Evolutionary conservation across 2,888 invertebrate species (phyloP), one percentile per base, ranked within the genome.

Genomic region (Neoscelio sp.): DNA sequence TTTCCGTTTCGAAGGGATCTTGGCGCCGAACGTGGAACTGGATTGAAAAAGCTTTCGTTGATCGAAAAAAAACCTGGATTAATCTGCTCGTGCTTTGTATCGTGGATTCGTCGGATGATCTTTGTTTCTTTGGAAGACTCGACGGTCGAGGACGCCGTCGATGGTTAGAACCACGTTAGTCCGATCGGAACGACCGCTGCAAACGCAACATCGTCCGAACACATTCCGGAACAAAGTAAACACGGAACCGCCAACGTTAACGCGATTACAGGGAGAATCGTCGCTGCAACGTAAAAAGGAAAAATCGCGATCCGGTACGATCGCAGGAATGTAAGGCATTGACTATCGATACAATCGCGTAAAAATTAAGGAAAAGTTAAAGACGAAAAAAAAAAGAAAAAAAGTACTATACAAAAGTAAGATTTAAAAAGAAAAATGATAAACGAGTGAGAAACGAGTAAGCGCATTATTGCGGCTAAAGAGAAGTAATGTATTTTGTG

Each of bases 401-500:
- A 50, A 56, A 54, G 50, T 60, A 68, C 56, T 70, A 76, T 70
- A 76, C 67, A 67, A 67, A 74, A 64, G 52, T 50, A 67, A 80
- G 74, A 56, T 78, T 70, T 73, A 76, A 74, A 64, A 65, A 26
- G 35, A 62, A 74, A 17, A 71, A 77, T 20, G 71, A 76, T 56
- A 64, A 76, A 76, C 74, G 75, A 76, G 78, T 70, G 74, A 79
- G 76, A 81, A 75, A 75, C 65, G 65, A 35, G 68, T 62, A 73
- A 76, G 71, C 74, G 67, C 79, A 71, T 74, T 80, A 78, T 76
- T 75, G 75, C 78, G 71, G 44, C 56, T 78, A 71, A 78, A 75
- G 48, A 81, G 76, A 82, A 89, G 85, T 87, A 87, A 89, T 89
- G 89, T 89, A 89, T 89, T 89, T 89, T 89, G 87, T 87, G 89